Evolutionary conservation across 2,888 invertebrate genomes (phyloP).

Genomic region (Tachina fera): DNA sequence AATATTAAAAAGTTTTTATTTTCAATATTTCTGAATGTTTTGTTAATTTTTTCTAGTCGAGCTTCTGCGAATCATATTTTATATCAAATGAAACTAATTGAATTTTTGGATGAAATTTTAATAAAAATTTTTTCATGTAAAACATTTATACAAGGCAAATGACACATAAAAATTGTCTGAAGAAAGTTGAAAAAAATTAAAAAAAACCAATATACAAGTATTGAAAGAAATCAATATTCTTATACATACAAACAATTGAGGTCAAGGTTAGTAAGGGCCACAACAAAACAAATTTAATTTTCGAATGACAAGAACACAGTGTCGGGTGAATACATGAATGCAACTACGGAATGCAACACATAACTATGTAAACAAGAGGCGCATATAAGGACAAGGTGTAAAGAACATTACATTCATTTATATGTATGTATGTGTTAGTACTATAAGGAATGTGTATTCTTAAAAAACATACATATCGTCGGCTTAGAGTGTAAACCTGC

Average conservation of each 20-base stretch:
- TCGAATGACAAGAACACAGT: constrained; percentile 55
- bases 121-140: constrained; percentile 1
- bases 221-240: constrained; percentile 40
- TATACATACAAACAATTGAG: constrained; percentile 56
- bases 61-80: too few species aligned
- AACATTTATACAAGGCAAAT: constrained; percentile 35
- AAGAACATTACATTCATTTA: background rate
- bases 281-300: constrained; percentile 58
- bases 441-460: background rate
- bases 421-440: background rate
- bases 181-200: constrained; percentile 12
- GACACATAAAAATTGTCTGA: constrained; percentile 29
- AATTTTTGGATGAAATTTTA: background rate
- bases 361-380: background rate
- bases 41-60: too few species aligned
- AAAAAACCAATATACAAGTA: constrained; percentile 22
- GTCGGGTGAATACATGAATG: constrained; percentile 14
- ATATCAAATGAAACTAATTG: too few species aligned
- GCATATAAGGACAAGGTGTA: background rate
- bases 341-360: constrained; percentile 47
- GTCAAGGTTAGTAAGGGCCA: constrained; percentile 72
- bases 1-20: too few species aligned
- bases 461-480: too few species aligned
- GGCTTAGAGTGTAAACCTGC: too few species aligned
- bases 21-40: too few species aligned